Percentiles rank a stretch among this genome's conserved stretches.
These are phyloP conservation scores for Platichthys flesus DNA, from an alignment of 2,113 vertebrate species.

Conservation along the genomic window DNA sequence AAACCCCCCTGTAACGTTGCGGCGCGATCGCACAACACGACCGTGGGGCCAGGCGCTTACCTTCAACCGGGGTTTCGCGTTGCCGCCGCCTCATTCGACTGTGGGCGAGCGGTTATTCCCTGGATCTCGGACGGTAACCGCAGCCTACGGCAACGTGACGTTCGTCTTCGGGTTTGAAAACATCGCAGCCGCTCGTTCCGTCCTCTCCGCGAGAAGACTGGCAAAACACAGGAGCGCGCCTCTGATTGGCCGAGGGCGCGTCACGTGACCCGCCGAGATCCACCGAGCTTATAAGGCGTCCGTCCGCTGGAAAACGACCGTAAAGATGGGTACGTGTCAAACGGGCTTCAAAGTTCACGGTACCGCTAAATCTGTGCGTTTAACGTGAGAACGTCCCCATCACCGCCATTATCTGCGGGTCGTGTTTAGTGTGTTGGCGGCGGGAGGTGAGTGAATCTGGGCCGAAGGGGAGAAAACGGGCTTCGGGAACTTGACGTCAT, in stretches of 20 bases:
- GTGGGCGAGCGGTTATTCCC: slow-evolving; percentile 52
- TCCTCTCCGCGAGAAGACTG: slow-evolving; percentile 82
- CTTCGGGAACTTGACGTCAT: slow-evolving; percentile 82
- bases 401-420: neutral
- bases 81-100: slow-evolving; percentile 60
- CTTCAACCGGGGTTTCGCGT: slow-evolving; percentile 59
- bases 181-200: slow-evolving; percentile 76
- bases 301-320: slow-evolving; percentile 66
- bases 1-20: slow-evolving; percentile 22
- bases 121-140: slow-evolving; percentile 70
- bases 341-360: slow-evolving; percentile 32
- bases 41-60: slow-evolving; percentile 66
- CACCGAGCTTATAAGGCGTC: slow-evolving; percentile 68
- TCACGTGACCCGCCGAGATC: slow-evolving; percentile 73
- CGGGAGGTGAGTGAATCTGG: slow-evolving; percentile 13
- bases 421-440: neutral
- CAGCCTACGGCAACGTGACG: slow-evolving; percentile 79
- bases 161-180: slow-evolving; percentile 84
- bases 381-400: neutral
- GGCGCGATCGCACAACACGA: slow-evolving; percentile 31
- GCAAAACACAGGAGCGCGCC: slow-evolving; percentile 76
- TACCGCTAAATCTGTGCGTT: slow-evolving; percentile 14
- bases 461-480: slow-evolving; percentile 33
- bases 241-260: slow-evolving; percentile 66
- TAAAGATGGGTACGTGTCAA: slow-evolving; percentile 65